Percentiles rank a stretch among this genome's conserved stretches.
These are phyloP conservation scores for Eristalis arbustorum DNA, from an alignment of 2,888 invertebrate genomes.

Conservation along the genomic window DNA sequence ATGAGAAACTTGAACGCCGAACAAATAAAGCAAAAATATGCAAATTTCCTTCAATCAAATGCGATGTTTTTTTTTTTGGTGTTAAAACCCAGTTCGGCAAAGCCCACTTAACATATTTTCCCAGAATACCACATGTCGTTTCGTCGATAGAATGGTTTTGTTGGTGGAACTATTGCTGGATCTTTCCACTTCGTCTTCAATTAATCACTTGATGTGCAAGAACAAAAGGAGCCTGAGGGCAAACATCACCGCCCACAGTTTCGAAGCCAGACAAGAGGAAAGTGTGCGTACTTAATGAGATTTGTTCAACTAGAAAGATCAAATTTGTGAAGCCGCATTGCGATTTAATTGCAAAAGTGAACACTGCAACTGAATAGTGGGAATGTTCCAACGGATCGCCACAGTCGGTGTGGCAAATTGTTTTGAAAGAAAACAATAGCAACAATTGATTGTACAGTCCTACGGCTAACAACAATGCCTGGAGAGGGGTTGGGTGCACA, in stretches of 20 bases:
- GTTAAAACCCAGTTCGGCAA: not conserved
- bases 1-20: not conserved
- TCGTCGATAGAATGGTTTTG: constrained; percentile 3
- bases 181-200: constrained; percentile 18
- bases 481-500: not conserved
- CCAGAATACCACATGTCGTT: not conserved
- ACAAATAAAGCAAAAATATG: not conserved
- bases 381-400: constrained; percentile 12
- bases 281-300: not conserved
- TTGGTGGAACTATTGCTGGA: not conserved
- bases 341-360: constrained; percentile 43
- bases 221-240: constrained; percentile 13
- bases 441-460: constrained; percentile 18
- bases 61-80: not conserved
- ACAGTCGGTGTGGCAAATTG: constrained; percentile 5
- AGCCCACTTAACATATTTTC: not conserved
- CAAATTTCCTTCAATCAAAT: not conserved
- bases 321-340: constrained; percentile 58
- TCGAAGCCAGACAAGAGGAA: not conserved
- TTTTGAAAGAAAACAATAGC: not conserved
- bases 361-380: constrained; percentile 14
- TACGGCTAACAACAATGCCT: constrained; percentile 22
- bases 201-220: constrained; percentile 36
- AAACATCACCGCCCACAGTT: constrained; percentile 41
- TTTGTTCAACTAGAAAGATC: constrained; percentile 42